Base-by-base conservation (phyloP, 2,888 invertebrate genomes). In the Drosophila birchii region DNA sequence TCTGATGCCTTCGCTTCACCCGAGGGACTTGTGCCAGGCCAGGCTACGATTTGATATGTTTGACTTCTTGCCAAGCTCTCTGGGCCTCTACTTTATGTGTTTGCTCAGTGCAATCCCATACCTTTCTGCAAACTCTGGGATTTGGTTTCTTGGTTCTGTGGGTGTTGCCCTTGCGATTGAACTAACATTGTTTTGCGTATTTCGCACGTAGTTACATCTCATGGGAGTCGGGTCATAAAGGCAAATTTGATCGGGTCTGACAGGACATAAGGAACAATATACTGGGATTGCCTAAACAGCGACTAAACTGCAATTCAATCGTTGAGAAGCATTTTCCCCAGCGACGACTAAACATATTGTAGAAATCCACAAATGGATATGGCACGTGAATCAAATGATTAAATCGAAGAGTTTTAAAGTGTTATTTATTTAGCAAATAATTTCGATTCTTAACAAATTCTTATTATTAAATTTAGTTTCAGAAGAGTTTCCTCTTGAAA, bases 251-350 rank as follows among this genome's bases (percentile, higher is more conserved):
- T 86, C 44, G 71, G 59, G 45, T 47, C 70, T 55, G 62, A 74
- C 47, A 64, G 26, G 61, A 56, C 47, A 60, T n/a, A 58, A 54
- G 20, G 53, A 63, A 55, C 41, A 72, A 54, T 23, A 56, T 54
- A 39, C 23, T 54, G 45, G 39, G 57, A 71, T 74, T 76, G 71
- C 62, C 57, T 55, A 69, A 80, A 58, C 71, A 75, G 60, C 75
- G 62, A 53, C 58, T 64, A 69, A 88, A 79, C 54, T 81, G 82
- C 80, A 85, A 88, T 85, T 81, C 86, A 88, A 87, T 82, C 67
- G 71, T 29, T 45, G 56, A 39, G 14, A 58, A 38, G 44, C 38
- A 14, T 11, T 34, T 26, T 54, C 26, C 45, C n/a, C n/a, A 38
- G 16, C 11, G 38, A 39, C 16, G 44, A 12, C 14, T 8, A 18